Evolutionary conservation across 2,113 vertebrate species (phyloP).

Genomic region (Emydura subglobosa): DNA sequence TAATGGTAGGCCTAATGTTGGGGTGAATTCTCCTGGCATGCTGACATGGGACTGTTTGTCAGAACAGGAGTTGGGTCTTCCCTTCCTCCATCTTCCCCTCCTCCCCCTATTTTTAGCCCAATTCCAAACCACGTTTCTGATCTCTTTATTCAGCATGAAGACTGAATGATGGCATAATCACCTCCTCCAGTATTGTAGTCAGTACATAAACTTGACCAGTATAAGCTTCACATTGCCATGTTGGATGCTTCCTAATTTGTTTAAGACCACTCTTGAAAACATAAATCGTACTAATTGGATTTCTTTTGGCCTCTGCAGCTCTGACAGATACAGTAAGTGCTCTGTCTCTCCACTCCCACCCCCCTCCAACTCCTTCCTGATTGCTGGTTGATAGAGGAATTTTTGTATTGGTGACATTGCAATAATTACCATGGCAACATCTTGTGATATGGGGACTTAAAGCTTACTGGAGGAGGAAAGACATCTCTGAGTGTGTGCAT

Average conservation of each 20-base stretch:
- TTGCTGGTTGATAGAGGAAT: constrained; percentile 39
- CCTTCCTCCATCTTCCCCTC: background rate
- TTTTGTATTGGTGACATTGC: constrained; percentile 37
- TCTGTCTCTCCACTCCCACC: background rate
- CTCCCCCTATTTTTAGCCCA: background rate
- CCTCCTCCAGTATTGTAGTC: background rate
- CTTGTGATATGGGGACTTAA: constrained; percentile 17
- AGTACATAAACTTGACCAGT: background rate
- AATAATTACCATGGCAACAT: constrained; percentile 67
- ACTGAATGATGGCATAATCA: background rate
- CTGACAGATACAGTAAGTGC: background rate
- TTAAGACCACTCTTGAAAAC: constrained; percentile 23
- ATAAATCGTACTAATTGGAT: background rate
- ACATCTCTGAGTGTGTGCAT: background rate
- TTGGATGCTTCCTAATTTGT: background rate
- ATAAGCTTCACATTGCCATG: background rate
- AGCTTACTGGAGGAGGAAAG: constrained; percentile 15
- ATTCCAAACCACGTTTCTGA: background rate
- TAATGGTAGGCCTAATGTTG: background rate
- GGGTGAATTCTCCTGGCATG: background rate
- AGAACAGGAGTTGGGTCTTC: background rate
- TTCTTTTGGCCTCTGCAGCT: background rate
- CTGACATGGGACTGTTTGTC: background rate
- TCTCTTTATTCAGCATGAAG: background rate
- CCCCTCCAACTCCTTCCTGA: constrained; percentile 30